Evolutionary conservation across 2,888 invertebrate genomes (phyloP), one percentile per base, ranked within the genome.

Genomic region (Rhyacophila evoluta): DNA sequence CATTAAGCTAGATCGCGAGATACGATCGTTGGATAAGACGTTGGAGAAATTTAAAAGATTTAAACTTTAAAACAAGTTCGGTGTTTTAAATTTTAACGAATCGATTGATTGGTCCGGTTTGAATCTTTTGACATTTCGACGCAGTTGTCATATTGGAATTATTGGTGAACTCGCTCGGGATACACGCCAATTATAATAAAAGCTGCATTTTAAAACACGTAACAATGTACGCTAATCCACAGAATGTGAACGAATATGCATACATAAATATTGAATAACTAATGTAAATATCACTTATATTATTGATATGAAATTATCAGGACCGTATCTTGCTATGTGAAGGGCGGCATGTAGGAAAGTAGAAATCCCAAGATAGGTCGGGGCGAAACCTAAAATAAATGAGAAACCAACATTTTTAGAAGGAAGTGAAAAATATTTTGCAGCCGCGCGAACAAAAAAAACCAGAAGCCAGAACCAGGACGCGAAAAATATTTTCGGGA

Each of bases 131-230:
- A 55, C 55, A 55, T 55, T 55, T 55, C 55, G 55, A 19, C 55
- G 55, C 55, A 55, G 55, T 55, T 55, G 55, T 55, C 55, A 55
- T 55, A 55, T 55, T 55, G 19, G 25, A 25, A 55, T 55, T 55
- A 19, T 10, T 55, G 10, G 55, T 10, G 55, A 19, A 8, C 15
- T 19, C 55, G 25, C 15, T 25, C 55, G 25, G 19, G 8, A 8
- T 55, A 55, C 19, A 55, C 25, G 55, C 19, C 55, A 55, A 55
- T 55, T 55, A n/a, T n/a, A n/a, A n/a, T n/a, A 55, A 25, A 55
- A 55, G 55, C 19, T 55, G 55, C 55, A 55, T 55, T 55, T 55
- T 55, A 2, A 55, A 55, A 10, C 25, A 8, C 19, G 15, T 19
- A 6, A 10, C 39, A 19, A 33, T 33, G 10, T 39, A 55, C 15